phyloP scores from a whole-genome alignment of 2,888 invertebrate species.

The Rhimphoctona megacephalus region DNA sequence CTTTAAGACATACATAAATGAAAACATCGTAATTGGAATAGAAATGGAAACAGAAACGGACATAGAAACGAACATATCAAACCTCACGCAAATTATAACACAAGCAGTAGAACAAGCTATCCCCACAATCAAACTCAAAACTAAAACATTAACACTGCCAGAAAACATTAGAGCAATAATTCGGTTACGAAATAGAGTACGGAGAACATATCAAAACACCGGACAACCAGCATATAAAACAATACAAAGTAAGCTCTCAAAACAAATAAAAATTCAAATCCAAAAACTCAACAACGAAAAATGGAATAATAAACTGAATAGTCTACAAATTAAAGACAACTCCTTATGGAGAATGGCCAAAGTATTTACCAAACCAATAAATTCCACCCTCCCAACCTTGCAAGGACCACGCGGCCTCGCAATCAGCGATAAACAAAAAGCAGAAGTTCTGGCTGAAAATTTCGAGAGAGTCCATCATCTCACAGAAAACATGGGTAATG shows the following conservation, averaged over 20 bases:
- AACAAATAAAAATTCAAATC: not conserved
- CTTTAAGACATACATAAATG: not conserved
- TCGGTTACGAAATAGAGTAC: not conserved
- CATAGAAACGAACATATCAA: not conserved
- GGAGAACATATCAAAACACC: not conserved
- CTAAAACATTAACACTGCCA: not conserved
- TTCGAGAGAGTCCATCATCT: conserved; percentile 64
- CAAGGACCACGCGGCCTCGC: conserved; percentile 52
- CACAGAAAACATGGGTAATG: conserved; percentile 57
- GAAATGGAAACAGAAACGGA: not conserved
- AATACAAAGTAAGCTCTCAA: not conserved
- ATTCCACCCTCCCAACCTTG: conserved; percentile 43
- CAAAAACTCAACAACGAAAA: conserved; percentile 26
- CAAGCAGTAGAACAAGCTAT: conserved; percentile 5
- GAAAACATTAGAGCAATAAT: not conserved
- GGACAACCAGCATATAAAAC: not conserved
- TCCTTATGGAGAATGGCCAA: conserved; percentile 59
- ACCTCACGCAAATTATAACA: not conserved
- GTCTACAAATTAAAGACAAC: conserved; percentile 50
- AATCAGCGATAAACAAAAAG: conserved; percentile 54
- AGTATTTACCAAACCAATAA: conserved; percentile 46
- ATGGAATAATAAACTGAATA: conserved; percentile 57
- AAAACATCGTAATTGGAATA: not conserved
- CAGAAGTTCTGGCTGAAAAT: conserved; percentile 57
- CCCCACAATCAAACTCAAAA: not conserved